These are phyloP conservation scores for Aplocera efformata DNA, from an alignment of 2,888 invertebrate species.

Conservation along the genomic window DNA sequence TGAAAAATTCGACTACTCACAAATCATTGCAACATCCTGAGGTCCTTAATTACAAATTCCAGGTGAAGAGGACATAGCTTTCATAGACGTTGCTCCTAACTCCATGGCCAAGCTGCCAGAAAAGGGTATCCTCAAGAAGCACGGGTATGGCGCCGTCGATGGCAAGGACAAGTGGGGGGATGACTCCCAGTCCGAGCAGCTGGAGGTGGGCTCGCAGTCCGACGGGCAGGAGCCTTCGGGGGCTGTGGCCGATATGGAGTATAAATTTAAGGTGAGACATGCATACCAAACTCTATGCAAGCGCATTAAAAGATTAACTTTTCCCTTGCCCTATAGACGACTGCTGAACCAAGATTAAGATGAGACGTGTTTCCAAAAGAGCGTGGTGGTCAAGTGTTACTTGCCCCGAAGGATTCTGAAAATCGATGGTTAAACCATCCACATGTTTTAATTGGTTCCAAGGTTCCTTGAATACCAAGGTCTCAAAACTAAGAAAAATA, in stretches of 20 bases:
- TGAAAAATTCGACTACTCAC: too few relatives aligned
- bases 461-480: too few relatives aligned
- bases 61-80: constrained; percentile 90
- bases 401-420: too few relatives aligned
- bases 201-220: constrained; percentile 84
- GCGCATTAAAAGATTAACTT: too few relatives aligned
- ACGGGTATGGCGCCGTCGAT: constrained; percentile 88
- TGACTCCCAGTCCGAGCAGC: constrained; percentile 85
- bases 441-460: too few relatives aligned
- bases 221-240: constrained; percentile 85
- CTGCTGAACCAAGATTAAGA: too few relatives aligned
- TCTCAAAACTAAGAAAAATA: too few relatives aligned
- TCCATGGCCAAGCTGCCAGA: constrained; percentile 89
- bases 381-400: too few relatives aligned
- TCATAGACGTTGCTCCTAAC: constrained; percentile 89
- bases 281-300: neutral
- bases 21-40: neutral
- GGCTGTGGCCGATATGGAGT: constrained; percentile 88
- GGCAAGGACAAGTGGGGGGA: constrained; percentile 88
- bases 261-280: constrained; percentile 85
- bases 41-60: constrained; percentile 36
- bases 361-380: too few relatives aligned
- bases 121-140: constrained; percentile 95
- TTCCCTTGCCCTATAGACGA: too few relatives aligned
- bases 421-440: too few relatives aligned